Evolutionary conservation across 1,140 invertebrate species (phyloP), one percentile per base, ranked within the genome.

Genomic region (Plectus sambesii): DNA sequence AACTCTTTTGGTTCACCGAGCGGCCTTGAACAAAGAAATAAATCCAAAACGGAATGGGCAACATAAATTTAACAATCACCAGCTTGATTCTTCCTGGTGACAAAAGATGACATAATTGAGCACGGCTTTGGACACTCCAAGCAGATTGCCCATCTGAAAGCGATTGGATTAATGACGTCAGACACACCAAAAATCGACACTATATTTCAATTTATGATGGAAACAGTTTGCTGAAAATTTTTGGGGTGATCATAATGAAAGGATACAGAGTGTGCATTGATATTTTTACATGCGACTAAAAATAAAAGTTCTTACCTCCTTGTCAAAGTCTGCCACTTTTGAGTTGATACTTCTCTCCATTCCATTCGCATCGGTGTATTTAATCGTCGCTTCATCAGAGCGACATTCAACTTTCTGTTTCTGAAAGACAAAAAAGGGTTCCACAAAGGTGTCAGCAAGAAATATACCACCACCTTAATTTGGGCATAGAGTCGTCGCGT

Each of bases 41-140:
- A 15, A 17, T 29, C 8, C 41, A 17, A 36, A 49, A 33, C 48
- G 35, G 42, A 41, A 27, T 23, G 35, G 41, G 15, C 26, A 19
- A 30, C 17, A 52, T 39, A 6, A 42, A 57, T 22, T 24, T 30
- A 27, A 5, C 27, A 35, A 56, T 62, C 64, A 78, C 80, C 93
- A 99, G 65, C 81, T 83, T 0, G 88, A 83, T 51, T 97, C 89
- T 72, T 98, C 93, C 78, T 98, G 93, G 70, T 98, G 92, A 67
- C 92, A 98, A 72, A 99, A 94, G 59, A 99, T 83, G 0, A 99
- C 93, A 73, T 89, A 84, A 63, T 89, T 88, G 22, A 99, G 72
- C 42, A 99, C 86, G 0, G 90, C 78, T 70, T 89, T 88, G 0
- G 90, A 86, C 2, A 98, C 87, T 52, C 87, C 86, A 56, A 93